Evolutionary conservation across 2,113 vertebrate species (phyloP), one percentile per base, ranked within the genome.

Genomic region (Halichoeres trimaculatus): DNA sequence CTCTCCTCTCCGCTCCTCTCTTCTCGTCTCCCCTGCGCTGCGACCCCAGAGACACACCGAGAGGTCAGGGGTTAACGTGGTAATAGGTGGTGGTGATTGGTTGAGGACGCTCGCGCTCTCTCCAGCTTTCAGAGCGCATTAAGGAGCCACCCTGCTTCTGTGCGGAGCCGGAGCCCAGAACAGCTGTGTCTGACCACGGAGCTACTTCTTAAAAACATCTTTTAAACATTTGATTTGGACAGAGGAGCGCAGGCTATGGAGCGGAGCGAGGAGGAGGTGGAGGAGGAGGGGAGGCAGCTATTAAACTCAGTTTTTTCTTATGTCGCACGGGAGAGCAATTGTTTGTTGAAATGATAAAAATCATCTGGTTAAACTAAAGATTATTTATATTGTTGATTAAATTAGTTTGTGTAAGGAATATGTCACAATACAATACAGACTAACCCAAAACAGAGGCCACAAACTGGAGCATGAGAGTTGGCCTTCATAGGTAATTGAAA

Each of bases 11-110:
- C 3, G 61, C 75, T 78, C 68, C 65, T 72, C 83, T 70, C 50
- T 34, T 11, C 80, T 30, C 50, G 10, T 30, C n/a, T 45, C 67
- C 71, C 68, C 47, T n/a, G 54, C 35, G 38, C 68, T 11, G 19
- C 75, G 65, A 75, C 88, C 82, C 86, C 78, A 57, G 86, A 84
- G 88, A 92, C 83, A 58, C 84, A 3, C 54, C 14, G 71, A 65
- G 83, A 41, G 93, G 88, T 88, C 89, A 89, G 80, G 81, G 92
- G 92, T 93, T 93, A 93, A 93, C 86, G 19, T 84, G 89, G 86
- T 93, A 94, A 94, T 94, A 91, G 89, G 90, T 84, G 88, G 80
- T 75, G 82, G 88, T 92, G 93, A 94, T 92, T 93, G 90, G 91
- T 91, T 55, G 85, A 88, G 86, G 89, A 88, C 85, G 74, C 83